These are phyloP conservation scores for Pogonomyrmex barbatus DNA, from an alignment of 1,140 invertebrate species.

Conservation along the genomic window DNA sequence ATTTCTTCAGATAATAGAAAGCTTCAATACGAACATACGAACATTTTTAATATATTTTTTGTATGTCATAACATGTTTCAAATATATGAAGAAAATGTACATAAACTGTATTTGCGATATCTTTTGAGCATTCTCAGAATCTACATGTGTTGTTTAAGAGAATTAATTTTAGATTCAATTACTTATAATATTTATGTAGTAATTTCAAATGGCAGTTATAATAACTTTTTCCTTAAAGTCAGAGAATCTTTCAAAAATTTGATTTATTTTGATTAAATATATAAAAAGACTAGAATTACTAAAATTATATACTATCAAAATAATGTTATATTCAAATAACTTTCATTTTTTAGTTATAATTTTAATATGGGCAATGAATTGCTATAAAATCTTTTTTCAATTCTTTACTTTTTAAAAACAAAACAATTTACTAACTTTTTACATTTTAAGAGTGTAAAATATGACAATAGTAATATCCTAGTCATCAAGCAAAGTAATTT, in stretches of 20 bases:
- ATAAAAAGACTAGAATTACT: not conserved
- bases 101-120: no score
- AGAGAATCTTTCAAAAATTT: not conserved
- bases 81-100: no score
- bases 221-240: not conserved
- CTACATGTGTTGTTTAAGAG: no score
- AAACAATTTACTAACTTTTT: not conserved
- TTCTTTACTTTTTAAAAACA: not conserved
- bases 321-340: not conserved
- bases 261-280: not conserved
- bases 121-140: no score
- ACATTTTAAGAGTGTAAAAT: not conserved
- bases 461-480: not conserved
- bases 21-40: no score
- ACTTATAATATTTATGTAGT: not conserved
- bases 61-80: no score
- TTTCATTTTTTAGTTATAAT: not conserved
- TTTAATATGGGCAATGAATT: not conserved
- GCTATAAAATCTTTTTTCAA: not conserved
- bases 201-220: not conserved
- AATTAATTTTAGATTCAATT: not conserved
- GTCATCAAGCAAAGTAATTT: not conserved
- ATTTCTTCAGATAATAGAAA: no score
- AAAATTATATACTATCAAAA: not conserved
- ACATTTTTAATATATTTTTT: no score